These are phyloP conservation scores for Hycleus cichorii DNA, from an alignment of 1,140 invertebrate species.

Conservation along the genomic window DNA sequence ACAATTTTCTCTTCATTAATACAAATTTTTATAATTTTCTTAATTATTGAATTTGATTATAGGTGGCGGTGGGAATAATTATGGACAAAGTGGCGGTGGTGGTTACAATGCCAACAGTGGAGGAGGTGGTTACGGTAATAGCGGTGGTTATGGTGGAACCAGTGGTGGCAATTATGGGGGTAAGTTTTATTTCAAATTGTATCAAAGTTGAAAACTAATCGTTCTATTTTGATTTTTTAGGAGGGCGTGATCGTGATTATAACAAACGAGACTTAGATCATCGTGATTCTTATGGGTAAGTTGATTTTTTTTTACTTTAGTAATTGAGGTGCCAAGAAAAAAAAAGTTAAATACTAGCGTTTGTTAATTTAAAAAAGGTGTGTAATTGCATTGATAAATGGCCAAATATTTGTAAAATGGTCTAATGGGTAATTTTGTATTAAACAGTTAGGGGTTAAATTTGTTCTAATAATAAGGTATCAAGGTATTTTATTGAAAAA, in stretches of 20 bases:
- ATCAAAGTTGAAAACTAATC: too few relatives aligned
- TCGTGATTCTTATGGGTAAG: conserved; percentile 30
- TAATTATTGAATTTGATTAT: neutral
- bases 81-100: conserved; percentile 12
- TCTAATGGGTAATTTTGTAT: too few relatives aligned
- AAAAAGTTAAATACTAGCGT: neutral
- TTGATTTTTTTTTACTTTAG: conserved; percentile 4
- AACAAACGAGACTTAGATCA: conserved; percentile 20
- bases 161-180: conserved; percentile 18
- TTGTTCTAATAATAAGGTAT: too few relatives aligned
- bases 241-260: conserved; percentile 25
- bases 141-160: conserved; percentile 12
- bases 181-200: neutral
- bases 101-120: conserved; percentile 18
- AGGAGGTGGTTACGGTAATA: conserved; percentile 15
- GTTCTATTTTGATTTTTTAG: neutral
- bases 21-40: neutral
- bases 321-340: neutral
- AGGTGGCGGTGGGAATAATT: conserved; percentile 5
- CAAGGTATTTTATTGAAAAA: too few relatives aligned
- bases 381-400: neutral
- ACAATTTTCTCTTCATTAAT: conserved; percentile 14
- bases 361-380: neutral
- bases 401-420: neutral
- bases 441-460: too few relatives aligned